Base-by-base conservation (phyloP, 2,113 vertebrate species). In the Clupea harengus region DNA sequence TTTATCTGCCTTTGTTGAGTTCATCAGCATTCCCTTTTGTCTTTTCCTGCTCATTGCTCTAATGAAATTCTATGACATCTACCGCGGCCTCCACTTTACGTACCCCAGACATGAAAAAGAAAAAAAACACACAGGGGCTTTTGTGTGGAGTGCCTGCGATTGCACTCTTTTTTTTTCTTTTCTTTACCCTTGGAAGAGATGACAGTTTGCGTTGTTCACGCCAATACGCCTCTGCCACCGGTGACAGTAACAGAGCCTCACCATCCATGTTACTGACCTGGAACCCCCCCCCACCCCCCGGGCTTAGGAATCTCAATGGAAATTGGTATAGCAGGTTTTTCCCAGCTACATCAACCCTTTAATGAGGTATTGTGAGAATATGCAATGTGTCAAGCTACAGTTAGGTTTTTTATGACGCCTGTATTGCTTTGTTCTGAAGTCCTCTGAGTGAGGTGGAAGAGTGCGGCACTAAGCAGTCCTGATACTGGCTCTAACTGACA, bases 181-280 rank as follows among this genome's bases (percentile, higher is more conserved):
- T 49, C 22, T 81, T 47, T 49, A 39, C 83, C 50, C 75, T 50
- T 15, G 49, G 82, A 52, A 78, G 81, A 85, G 78, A 54, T 83
- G 86, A 81, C 83, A 85, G 84, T 86, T 85, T 83, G 82, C 45
- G 82, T 85, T 84, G 45, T 86, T 86, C 67, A 75, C 60, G 10
- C 87, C 45, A 84, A 22, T 18, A 39, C 52, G 85, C 82, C 85
- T 85, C 83, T 82, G 50, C 57, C 86, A 85, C 39, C 82, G 81
- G 47, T 87, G 84, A 87, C 81, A 87, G 47, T 44, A 49, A 83
- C 75, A 81, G 83, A 87, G 78, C 84, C 80, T 81, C 54, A 18
- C 72, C 28, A 15, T 78, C 28, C 72, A 39, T 39, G 32, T 78
- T 78, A 17, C 32, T 78, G 72, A 78, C 72, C 72, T 78, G 28